A percentile compares a stretch with the other conserved stretches of the same genome.
phyloP scores from a whole-genome alignment of 2,888 invertebrate species.

The Heliconius aoede region DNA sequence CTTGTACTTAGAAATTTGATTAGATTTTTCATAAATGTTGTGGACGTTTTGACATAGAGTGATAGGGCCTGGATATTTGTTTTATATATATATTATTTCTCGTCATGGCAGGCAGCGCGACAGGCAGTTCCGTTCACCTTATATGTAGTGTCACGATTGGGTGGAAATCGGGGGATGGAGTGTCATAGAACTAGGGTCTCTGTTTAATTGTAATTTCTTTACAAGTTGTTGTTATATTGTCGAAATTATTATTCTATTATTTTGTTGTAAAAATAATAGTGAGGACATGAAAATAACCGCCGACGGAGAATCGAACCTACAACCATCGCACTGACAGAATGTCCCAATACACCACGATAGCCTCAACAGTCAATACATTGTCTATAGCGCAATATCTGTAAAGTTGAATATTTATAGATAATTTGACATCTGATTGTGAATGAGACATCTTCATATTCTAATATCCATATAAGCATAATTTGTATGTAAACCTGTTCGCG shows the following conservation, averaged over 20 bases:
- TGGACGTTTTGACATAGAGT: background rate
- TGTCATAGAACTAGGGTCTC: too few species aligned
- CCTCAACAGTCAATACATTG: background rate
- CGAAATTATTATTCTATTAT: too few species aligned
- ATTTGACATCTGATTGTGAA: slow-evolving; percentile 28
- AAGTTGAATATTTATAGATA: slow-evolving; percentile 33
- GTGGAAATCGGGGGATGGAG: background rate
- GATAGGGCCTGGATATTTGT: too few species aligned
- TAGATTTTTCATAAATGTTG: background rate
- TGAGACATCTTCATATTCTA: slow-evolving; percentile 43
- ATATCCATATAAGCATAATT: slow-evolving; percentile 40
- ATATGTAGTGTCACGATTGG: background rate
- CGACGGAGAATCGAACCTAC: background rate
- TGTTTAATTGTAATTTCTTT: too few species aligned
- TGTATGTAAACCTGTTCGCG: slow-evolving; percentile 40
- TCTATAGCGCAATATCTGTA: slow-evolving; percentile 28
- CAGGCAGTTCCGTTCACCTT: accelerated
- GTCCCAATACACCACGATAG: background rate
- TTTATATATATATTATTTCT: too few species aligned
- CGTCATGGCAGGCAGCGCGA: background rate
- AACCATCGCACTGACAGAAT: background rate
- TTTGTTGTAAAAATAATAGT: too few species aligned
- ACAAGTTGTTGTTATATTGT: too few species aligned
- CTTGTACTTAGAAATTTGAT: background rate
- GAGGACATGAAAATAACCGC: background rate